These are phyloP conservation scores for Amblyornis subalaris DNA, from an alignment of 2,113 vertebrate genomes.

Conservation along the genomic window DNA sequence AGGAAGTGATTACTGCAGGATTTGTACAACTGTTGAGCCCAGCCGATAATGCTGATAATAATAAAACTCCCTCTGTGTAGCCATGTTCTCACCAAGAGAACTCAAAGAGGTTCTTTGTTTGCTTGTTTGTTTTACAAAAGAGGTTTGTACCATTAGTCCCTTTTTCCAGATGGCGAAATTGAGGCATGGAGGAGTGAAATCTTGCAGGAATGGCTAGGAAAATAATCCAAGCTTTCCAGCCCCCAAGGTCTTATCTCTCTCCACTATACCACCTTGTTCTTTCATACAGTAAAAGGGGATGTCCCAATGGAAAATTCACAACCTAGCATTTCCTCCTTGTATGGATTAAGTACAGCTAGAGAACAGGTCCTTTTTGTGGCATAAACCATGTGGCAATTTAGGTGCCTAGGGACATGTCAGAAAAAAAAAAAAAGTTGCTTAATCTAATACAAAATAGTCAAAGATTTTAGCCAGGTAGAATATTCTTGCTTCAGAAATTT, in stretches of 20 bases:
- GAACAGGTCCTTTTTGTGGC: background rate
- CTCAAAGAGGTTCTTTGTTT: conserved; percentile 22
- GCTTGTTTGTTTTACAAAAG: conserved; percentile 14
- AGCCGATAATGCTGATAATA: background rate
- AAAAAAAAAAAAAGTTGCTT: fast-evolving
- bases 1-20: conserved; percentile 32
- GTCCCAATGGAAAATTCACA: background rate
- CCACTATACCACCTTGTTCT: background rate
- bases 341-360: background rate
- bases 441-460: background rate
- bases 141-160: background rate
- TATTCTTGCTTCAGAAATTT: background rate
- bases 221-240: background rate
- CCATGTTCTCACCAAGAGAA: background rate
- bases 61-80: background rate
- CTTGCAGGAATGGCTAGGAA: background rate
- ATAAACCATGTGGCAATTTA: fast-evolving
- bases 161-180: background rate
- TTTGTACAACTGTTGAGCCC: conserved; percentile 10
- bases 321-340: background rate
- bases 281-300: background rate
- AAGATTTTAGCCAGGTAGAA: background rate
- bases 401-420: background rate
- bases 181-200: background rate
- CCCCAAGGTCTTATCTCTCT: background rate